These are phyloP conservation scores for Sylvicapra grimmia DNA, from an alignment of 2,113 vertebrate genomes.

Conservation along the genomic window DNA sequence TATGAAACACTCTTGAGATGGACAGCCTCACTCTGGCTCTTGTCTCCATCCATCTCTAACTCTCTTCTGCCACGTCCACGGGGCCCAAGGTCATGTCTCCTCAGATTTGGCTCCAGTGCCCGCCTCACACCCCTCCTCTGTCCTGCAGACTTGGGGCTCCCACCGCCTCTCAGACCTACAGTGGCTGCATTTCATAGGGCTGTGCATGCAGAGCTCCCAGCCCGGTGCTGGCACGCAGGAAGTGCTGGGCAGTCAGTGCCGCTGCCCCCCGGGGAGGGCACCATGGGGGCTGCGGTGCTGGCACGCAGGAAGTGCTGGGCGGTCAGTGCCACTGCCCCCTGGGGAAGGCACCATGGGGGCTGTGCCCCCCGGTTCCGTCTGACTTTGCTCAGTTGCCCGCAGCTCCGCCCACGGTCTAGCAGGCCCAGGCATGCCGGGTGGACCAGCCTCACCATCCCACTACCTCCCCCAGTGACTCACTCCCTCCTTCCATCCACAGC, in stretches of 20 bases:
- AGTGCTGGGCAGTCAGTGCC: not conserved
- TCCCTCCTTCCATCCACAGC: constrained; percentile 49
- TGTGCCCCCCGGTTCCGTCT: not conserved
- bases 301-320: not conserved
- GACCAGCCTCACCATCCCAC: constrained; percentile 32
- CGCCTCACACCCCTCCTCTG: not conserved
- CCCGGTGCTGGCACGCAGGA: not conserved
- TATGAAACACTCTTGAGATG: not conserved
- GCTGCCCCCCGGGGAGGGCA: accelerated
- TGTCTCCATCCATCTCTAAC: not conserved
- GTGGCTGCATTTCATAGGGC: not conserved
- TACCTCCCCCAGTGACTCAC: constrained; percentile 56
- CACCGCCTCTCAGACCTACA: not conserved
- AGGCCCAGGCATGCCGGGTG: constrained; percentile 51
- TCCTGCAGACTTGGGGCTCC: not conserved
- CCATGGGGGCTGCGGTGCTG: accelerated
- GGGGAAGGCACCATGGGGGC: not conserved
- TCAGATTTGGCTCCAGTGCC: not conserved
- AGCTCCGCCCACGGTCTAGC: constrained; percentile 62
- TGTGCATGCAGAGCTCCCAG: accelerated
- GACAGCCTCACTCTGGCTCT: not conserved
- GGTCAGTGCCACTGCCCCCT: not conserved
- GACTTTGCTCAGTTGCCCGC: constrained; percentile 28
- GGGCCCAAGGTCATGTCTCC: not conserved
- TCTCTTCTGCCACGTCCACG: not conserved